Conservation (phyloP, 2,113 vertebrate genomes). For the Puffinus mauretanicus region DNA sequence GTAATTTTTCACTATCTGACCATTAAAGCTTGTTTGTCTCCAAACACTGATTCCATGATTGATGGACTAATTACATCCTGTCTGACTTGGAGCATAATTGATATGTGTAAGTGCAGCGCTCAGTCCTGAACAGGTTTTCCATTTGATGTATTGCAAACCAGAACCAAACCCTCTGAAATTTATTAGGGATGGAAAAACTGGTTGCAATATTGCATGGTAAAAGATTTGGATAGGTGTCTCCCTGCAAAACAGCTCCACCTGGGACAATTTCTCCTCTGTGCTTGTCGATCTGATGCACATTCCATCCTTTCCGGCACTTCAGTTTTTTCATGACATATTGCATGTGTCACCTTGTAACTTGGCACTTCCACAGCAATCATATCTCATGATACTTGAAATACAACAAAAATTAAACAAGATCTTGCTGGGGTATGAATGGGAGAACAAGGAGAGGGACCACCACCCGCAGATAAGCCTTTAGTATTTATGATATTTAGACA, state of each 20-base stretch:
- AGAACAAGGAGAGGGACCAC: background rate
- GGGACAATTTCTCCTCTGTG: background rate
- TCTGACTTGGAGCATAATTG: conserved; percentile 11
- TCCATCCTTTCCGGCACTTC: background rate
- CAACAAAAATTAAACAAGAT: background rate
- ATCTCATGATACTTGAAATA: background rate
- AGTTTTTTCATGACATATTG: background rate
- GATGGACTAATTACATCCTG: conserved; percentile 54
- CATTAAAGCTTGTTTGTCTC: conserved; percentile 20
- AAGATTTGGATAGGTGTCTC: background rate
- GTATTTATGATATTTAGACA: background rate
- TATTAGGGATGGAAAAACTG: conserved; percentile 32
- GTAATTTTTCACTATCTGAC: background rate
- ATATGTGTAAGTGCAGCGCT: background rate
- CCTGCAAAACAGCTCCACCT: conserved; percentile 18
- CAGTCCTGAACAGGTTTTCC: background rate
- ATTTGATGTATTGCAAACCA: background rate
- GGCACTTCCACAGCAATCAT: background rate
- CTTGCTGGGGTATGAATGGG: background rate
- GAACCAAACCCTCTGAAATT: conserved; percentile 29
- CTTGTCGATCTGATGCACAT: background rate
- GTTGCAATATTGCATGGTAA: background rate
- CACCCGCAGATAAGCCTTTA: background rate
- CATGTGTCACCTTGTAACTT: background rate
- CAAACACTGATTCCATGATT: background rate